These are phyloP conservation scores for Tupaia chinensis DNA, from an alignment of 2,113 vertebrate genomes.

Conservation along the genomic window DNA sequence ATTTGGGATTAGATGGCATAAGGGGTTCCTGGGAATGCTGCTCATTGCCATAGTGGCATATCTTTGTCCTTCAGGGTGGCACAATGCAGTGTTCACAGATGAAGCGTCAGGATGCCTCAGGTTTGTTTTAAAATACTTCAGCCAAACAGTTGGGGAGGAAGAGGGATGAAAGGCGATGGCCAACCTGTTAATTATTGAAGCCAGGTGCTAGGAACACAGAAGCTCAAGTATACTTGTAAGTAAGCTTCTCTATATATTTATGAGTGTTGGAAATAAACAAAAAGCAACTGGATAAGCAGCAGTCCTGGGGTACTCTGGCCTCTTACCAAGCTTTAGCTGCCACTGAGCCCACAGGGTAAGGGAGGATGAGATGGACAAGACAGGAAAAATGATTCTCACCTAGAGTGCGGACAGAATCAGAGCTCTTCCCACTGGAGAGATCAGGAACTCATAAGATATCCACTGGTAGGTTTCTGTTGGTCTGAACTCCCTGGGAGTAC, in stretches of 20 bases:
- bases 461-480: not conserved
- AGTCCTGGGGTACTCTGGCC: accelerated
- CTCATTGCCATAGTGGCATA: not conserved
- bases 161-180: not conserved
- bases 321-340: not conserved
- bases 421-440: not conserved
- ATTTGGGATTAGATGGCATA: not conserved
- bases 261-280: not conserved
- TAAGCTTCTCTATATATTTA: not conserved
- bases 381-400: not conserved
- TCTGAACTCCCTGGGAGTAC: not conserved
- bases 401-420: not conserved
- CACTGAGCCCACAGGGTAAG: not conserved
- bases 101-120: not conserved
- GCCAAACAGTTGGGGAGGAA: accelerated
- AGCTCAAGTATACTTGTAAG: too few species aligned
- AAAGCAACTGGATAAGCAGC: not conserved
- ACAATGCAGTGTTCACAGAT: not conserved
- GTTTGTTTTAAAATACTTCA: not conserved
- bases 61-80: not conserved
- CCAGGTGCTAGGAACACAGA: accelerated
- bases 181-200: not conserved
- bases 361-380: not conserved
- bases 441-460: not conserved
- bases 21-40: not conserved